phyloP scores from a whole-genome alignment of 2,113 vertebrate species.

The Hemiscyllium ocellatum region DNA sequence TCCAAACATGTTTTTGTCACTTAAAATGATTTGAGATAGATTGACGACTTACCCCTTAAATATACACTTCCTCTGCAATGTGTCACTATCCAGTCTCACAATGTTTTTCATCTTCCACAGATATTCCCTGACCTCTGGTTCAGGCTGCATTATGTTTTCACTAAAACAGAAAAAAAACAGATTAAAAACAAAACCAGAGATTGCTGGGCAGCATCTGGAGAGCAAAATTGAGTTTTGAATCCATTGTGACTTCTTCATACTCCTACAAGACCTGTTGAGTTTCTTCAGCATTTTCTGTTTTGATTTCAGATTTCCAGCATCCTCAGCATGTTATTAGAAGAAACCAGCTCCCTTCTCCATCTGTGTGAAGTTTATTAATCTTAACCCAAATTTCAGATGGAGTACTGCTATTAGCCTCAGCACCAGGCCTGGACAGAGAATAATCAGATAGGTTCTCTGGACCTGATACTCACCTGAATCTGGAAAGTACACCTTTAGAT shows the following conservation, averaged over 20 bases:
- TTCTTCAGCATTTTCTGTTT: too few species aligned
- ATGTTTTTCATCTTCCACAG: neutral
- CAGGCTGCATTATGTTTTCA: too few species aligned
- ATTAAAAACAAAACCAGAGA: too few species aligned
- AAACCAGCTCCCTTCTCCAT: neutral
- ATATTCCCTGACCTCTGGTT: neutral
- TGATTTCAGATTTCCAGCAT: too few species aligned
- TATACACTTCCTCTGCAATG: neutral
- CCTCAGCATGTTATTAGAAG: neutral
- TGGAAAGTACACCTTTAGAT: neutral
- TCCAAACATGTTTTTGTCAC: neutral
- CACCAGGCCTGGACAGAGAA: neutral
- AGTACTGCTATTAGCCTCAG: neutral
- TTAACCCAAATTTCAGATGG: neutral
- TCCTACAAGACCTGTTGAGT: neutral
- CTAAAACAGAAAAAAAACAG: too few species aligned
- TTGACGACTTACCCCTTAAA: neutral
- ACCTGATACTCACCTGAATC: too few species aligned
- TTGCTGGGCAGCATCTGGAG: too few species aligned
- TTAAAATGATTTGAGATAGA: neutral
- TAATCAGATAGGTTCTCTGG: neutral
- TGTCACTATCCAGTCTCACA: too few species aligned
- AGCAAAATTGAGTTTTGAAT: neutral
- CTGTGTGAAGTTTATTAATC: neutral
- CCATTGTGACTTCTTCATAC: neutral